Evolutionary conservation across 2,797 vertebrate species (phyloP), one percentile per base, ranked within the genome.

Genomic region (Furcifer pardalis): DNA sequence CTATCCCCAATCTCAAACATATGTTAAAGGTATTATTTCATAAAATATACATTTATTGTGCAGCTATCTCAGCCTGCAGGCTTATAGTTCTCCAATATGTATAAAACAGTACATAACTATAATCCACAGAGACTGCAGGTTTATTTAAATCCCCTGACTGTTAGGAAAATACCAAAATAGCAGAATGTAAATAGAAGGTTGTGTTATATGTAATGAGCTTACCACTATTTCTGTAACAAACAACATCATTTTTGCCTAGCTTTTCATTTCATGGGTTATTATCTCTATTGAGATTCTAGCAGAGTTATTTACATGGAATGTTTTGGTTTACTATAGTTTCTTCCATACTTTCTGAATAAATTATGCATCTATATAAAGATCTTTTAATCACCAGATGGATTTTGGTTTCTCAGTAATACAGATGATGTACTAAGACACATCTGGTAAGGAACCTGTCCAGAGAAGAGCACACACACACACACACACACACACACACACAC

Each of bases 321-420:
- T 40, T 87, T 83, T 79, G 88, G 90, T 86, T 91, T 87, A 90
- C 83, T 86, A 27, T 30, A 91, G 84, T 85, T 88, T 88, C 83
- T 90, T 63, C 59, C 84, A 88, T 90, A 85, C 81, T 88, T 87
- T 91, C 79, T 7, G 35, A 94, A 92, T 94, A 93, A 95, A 95
- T 94, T 89, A 94, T 89, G 80, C n/a, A 89, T 89, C 85, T 87
- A 80, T 87, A 92, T 89, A 93, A 92, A 94, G 91, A 92, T 93
- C 78, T 89, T 94, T 94, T 93, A 95, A 94, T 91, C 88, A 90
- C 93, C 92, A 94, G 91, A 91, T 93, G 91, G 90, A 89, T 85
- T 91, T 90, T 81, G 87, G 88, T 94, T 94, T 87, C 79, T 93
- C 85, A 89, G 85, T 94, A 83, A 63, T 84, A 56, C 91, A 91